These are phyloP conservation scores for Vespertilio murinus DNA, from an alignment of 2,797 vertebrate species.

Conservation along the genomic window DNA sequence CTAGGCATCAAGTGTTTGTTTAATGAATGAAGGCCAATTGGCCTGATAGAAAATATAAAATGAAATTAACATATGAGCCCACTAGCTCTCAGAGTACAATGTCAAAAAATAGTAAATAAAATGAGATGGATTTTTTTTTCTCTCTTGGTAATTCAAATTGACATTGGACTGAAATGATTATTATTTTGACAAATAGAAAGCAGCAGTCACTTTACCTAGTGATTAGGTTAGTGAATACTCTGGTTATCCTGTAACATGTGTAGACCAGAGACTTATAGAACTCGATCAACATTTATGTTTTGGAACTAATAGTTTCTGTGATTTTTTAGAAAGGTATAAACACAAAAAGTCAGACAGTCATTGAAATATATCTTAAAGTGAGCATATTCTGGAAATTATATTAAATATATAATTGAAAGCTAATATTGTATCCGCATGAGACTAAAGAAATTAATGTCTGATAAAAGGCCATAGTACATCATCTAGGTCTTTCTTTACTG, in stretches of 20 bases:
- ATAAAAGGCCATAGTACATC: not conserved
- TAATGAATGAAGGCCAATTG: not conserved
- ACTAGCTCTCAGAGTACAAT: not conserved
- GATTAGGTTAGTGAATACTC: not conserved
- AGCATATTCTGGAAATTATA: conserved; percentile 17
- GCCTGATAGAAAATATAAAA: not conserved
- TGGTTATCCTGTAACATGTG: not conserved
- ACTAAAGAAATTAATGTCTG: conserved; percentile 20
- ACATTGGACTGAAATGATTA: not conserved
- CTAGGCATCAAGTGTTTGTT: not conserved
- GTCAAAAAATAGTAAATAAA: conserved; percentile 42
- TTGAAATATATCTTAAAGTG: conserved; percentile 27
- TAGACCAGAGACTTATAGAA: not conserved
- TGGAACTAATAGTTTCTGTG: not conserved
- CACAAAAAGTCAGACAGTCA: not conserved
- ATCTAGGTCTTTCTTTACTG: not conserved
- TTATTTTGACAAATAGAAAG: not conserved
- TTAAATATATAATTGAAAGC: conserved; percentile 33
- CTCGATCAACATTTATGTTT: not conserved
- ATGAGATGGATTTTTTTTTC: not conserved
- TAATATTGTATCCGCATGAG: not conserved
- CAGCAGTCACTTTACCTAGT: not conserved
- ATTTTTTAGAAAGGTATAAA: conserved; percentile 37
- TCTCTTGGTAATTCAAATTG: conserved; percentile 35
- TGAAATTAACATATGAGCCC: not conserved